A percentile compares a stretch with the other conserved stretches of the same genome.
These are phyloP conservation scores for Melieria crassipennis DNA, from an alignment of 2,888 invertebrate genomes.

Conservation along the genomic window DNA sequence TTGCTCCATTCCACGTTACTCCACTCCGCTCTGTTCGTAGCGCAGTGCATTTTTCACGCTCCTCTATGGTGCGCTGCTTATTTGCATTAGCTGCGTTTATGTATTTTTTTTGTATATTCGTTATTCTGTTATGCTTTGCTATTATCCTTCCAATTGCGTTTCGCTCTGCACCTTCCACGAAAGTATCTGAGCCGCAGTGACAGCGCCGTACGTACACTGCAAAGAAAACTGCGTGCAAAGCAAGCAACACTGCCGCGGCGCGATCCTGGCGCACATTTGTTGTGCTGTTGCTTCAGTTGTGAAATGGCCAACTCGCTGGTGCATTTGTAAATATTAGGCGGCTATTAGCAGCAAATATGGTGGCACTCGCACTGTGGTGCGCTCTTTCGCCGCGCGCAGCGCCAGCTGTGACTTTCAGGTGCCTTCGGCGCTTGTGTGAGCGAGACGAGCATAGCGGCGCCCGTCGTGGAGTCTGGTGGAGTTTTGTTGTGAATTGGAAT, in stretches of 20 bases:
- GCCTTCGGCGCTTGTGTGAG: not conserved
- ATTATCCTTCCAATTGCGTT: too few species aligned
- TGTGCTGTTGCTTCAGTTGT: not conserved
- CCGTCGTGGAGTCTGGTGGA: not conserved
- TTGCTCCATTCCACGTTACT: too few species aligned
- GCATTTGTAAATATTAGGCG: slow-evolving; percentile 18
- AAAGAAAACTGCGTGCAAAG: too few species aligned
- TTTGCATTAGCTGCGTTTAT: too few species aligned
- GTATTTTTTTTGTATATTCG: too few species aligned
- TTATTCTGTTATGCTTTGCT: too few species aligned
- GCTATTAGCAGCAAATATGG: not conserved
- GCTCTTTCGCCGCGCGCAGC: not conserved
- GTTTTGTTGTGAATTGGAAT: slow-evolving; percentile 21
- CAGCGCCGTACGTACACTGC: too few species aligned
- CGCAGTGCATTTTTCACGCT: too few species aligned
- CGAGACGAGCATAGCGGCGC: not conserved
- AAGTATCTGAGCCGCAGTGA: too few species aligned
- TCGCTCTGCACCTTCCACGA: too few species aligned
- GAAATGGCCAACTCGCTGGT: not conserved
- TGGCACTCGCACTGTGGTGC: not conserved
- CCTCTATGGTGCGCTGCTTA: too few species aligned
- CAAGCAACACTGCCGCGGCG: not conserved
- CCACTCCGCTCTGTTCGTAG: too few species aligned
- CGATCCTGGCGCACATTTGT: not conserved
- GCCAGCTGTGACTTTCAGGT: not conserved